Conservation (phyloP, 2,113 vertebrate genomes). For the Ammodytes marinus region DNA sequence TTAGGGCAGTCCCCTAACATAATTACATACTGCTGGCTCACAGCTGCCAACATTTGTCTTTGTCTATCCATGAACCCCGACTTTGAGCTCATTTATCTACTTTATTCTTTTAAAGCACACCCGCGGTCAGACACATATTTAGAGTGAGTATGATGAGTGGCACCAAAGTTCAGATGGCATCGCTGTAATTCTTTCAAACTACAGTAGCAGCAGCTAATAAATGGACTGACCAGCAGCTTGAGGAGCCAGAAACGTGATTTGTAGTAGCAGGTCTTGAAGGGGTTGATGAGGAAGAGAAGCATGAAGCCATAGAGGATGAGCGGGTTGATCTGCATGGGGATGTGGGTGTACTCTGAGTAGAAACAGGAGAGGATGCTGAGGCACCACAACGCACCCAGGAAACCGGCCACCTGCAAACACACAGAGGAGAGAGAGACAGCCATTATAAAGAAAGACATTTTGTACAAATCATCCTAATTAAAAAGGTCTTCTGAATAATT, state of each 20-base stretch:
- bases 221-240: slow-evolving; percentile 93
- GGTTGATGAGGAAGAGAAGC: slow-evolving; percentile 97
- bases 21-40: neutral
- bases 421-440: slow-evolving; percentile 3
- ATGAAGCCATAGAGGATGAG: slow-evolving; percentile 96
- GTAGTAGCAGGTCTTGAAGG: slow-evolving; percentile 98
- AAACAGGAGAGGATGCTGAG: slow-evolving; percentile 97
- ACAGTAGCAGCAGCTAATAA: neutral
- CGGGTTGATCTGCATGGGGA: slow-evolving; percentile 96
- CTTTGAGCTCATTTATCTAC: slow-evolving; percentile 5
- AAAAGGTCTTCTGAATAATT: slow-evolving; percentile 23
- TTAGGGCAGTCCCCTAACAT: neutral
- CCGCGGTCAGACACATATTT: neutral
- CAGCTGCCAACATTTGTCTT: slow-evolving; percentile 2
- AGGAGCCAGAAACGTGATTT: slow-evolving; percentile 99
- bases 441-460: slow-evolving; percentile 32
- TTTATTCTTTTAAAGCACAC: neutral
- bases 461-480: slow-evolving; percentile 18
- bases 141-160: neutral
- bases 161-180: neutral
- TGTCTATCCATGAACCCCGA: neutral
- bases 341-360: slow-evolving; percentile 87
- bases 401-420: slow-evolving; percentile 91
- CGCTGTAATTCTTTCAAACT: neutral
- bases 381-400: slow-evolving; percentile 97